phyloP scores from a whole-genome alignment of 2,113 vertebrate genomes.

The Monarcha castaneiventris region DNA sequence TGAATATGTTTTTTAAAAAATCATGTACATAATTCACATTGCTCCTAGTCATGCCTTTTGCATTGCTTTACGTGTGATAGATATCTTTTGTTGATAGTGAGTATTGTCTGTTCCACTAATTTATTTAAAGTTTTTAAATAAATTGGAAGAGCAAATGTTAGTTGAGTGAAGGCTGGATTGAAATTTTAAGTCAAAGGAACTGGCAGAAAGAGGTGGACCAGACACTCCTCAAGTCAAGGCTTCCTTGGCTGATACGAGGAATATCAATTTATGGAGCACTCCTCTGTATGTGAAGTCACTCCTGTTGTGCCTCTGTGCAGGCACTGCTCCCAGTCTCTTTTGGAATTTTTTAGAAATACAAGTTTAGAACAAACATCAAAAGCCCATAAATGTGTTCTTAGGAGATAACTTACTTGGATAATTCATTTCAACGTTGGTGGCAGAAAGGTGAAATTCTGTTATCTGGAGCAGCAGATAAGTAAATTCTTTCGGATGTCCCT shows the following conservation, averaged over 20 bases:
- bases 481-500: neutral
- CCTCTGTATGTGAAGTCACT: neutral
- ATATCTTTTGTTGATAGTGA: neutral
- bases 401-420: neutral
- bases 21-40: neutral
- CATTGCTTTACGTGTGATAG: constrained; percentile 1
- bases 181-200: neutral
- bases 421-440: neutral
- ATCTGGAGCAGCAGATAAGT: neutral
- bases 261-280: neutral
- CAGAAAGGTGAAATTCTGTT: neutral
- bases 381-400: neutral
- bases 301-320: neutral
- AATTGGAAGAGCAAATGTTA: constrained; percentile 23
- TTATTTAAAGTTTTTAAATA: constrained; percentile 34
- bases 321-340: neutral
- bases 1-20: neutral
- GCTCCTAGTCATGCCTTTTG: constrained; percentile 14
- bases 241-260: neutral
- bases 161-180: neutral
- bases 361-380: neutral
- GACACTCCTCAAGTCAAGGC: neutral
- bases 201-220: neutral
- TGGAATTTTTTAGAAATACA: neutral
- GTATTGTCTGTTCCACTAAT: constrained; percentile 2